A percentile compares a stretch with the other conserved stretches of the same genome.
Conservation (phyloP, 2,888 invertebrate genomes). For the Polylopha cassiicola region DNA sequence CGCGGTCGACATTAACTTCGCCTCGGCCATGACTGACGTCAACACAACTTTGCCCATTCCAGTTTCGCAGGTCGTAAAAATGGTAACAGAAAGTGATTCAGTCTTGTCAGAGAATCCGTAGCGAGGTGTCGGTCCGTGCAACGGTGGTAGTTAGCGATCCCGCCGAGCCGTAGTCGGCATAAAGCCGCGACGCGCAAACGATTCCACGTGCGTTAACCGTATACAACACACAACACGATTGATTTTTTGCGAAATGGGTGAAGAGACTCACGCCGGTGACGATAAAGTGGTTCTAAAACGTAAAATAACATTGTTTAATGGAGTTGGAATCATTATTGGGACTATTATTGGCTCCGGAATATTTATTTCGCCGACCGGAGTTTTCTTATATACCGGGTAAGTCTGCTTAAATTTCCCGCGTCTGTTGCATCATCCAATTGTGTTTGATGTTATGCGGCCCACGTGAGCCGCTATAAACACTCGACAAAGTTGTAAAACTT, state of each 20-base stretch:
- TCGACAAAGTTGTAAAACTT: slow-evolving; percentile 7
- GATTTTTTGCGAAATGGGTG: slow-evolving; percentile 73
- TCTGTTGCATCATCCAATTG: slow-evolving; percentile 28
- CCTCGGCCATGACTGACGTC: slow-evolving; percentile 37
- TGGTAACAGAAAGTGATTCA: slow-evolving; percentile 64
- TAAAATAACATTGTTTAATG: slow-evolving; percentile 90
- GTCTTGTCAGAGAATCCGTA: slow-evolving; percentile 53
- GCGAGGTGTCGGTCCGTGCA: slow-evolving; percentile 35
- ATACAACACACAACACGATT: slow-evolving; percentile 54
- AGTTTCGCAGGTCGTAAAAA: slow-evolving; percentile 60
- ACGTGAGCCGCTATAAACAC: slow-evolving; percentile 16
- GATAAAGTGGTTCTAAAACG: slow-evolving; percentile 84
- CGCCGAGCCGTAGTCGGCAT: slow-evolving; percentile 25
- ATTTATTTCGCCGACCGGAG: slow-evolving; percentile 93
- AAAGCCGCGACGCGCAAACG: slow-evolving; percentile 25
- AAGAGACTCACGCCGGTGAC: slow-evolving; percentile 60
- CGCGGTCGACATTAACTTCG: slow-evolving; percentile 32
- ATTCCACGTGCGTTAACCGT: slow-evolving; percentile 53
- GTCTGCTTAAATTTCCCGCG: slow-evolving; percentile 54
- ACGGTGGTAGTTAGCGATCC: slow-evolving; percentile 24
- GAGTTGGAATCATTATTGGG: slow-evolving; percentile 92
- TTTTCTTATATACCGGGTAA: slow-evolving; percentile 80
- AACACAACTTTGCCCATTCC: slow-evolving; percentile 45
- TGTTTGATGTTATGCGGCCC: slow-evolving; percentile 30
- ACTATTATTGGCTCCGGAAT: slow-evolving; percentile 95